phyloP scores from a whole-genome alignment of 2,113 vertebrate genomes.

The Pedionomus torquatus region DNA sequence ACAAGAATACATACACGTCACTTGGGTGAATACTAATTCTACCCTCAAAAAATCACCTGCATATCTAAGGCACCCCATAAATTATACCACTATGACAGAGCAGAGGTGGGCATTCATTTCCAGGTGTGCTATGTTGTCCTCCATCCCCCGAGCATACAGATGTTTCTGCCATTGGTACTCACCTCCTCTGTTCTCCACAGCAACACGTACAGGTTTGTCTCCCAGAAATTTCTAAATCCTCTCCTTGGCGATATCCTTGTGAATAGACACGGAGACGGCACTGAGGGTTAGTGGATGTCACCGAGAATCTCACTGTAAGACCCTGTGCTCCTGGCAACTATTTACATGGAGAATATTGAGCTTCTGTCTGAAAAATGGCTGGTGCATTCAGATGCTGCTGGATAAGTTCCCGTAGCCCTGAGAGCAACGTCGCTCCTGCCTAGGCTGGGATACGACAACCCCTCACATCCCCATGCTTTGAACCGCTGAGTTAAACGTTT shows the following conservation, averaged over 20 bases:
- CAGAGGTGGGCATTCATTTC: fast-evolving
- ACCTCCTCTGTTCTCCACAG: not conserved
- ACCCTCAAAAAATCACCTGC: not conserved
- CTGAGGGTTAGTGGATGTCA: too few species aligned
- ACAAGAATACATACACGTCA: not conserved
- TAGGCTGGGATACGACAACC: fast-evolving
- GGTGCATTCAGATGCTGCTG: not conserved
- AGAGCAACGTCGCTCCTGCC: not conserved
- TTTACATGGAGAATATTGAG: not conserved
- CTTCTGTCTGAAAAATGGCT: not conserved
- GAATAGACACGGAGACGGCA: not conserved
- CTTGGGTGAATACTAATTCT: not conserved
- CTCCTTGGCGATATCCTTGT: not conserved
- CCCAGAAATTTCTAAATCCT: not conserved
- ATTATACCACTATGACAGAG: fast-evolving
- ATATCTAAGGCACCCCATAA: not conserved
- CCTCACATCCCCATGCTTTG: not conserved
- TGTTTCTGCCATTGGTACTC: not conserved
- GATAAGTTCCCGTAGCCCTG: not conserved
- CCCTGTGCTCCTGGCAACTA: too few species aligned
- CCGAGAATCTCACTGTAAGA: not conserved
- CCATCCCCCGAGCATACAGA: fast-evolving
- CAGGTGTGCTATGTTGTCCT: fast-evolving
- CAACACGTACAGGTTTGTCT: not conserved
- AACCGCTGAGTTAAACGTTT: not conserved